Base-by-base conservation (phyloP, 2,797 vertebrate genomes). In the Brotula barbata region DNA sequence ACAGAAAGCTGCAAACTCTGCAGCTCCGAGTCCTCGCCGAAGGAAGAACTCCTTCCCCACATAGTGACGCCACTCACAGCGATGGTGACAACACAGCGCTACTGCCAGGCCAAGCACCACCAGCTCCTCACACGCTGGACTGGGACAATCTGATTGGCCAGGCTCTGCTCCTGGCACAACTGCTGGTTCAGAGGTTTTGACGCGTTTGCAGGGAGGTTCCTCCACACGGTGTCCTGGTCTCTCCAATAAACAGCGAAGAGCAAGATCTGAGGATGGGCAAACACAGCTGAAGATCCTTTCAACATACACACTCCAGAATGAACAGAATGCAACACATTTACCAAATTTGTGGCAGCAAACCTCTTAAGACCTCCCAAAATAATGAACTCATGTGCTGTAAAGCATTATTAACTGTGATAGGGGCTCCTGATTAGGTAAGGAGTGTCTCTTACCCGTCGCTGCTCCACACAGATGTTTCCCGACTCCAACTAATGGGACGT, bases 401-500 rank as follows among this genome's bases (percentile, higher is more conserved):
- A 4, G 25, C 25, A 28, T 28, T 7, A 28, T 28, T 28, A 28
- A 28, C 25, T 3, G 25, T 28, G 25, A 28, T 28, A 7, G 25
- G 7, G 25, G 25, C 3, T 7, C 7, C 25, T 28, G 25, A 28
- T 28, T 28, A 7, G 25, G 25, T 28, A 7, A 28, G 51, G n/a
- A 1, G 17, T 33, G 0, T 6, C 16, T 57, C 74, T 82, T 81
- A 98, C 96, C 97, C 90, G 97, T 99, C 0, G 95, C 97, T 10
- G 93, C 92, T 64, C 97, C 96, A 85, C 97, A 99, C 47, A 99
- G 78, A 74, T 98, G 96, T 62, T 99, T 99, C 13, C 96, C 97
- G 8, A 98, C 94, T 59, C 93, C 96, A 9, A 98, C 89, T 23
- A 97, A 71, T 0, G 94, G 93, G 9, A 95, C 77, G 12, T 75